Base-by-base conservation (phyloP, 92 coral and sea anemone species). In the Actinernus sp. region DNA sequence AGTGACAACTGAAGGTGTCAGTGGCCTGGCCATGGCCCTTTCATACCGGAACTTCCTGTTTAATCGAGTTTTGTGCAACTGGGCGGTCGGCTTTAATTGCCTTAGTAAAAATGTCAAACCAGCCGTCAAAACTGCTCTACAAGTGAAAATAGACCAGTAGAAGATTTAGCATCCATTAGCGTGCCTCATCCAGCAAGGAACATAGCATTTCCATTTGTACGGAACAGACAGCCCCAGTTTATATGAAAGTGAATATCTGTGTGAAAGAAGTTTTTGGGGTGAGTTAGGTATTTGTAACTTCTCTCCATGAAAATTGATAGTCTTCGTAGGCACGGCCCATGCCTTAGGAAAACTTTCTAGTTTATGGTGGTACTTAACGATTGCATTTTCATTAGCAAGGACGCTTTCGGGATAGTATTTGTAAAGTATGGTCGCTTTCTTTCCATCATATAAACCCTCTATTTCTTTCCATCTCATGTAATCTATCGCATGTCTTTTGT, bases 131-230 rank as follows among this genome's bases (percentile, higher is more conserved):
- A n/a, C n/a, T n/a, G n/a, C n/a, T n/a, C n/a, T n/a, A n/a, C n/a
- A n/a, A n/a, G n/a, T n/a, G n/a, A n/a, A n/a, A n/a, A n/a, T n/a
- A n/a, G n/a, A n/a, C n/a, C n/a, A n/a, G n/a, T n/a, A n/a, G n/a
- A n/a, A n/a, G n/a, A n/a, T 8, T 48, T 19, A 63, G 67, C 87
- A 71, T 2, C 68, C 68, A n/a, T 28, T 48, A 61, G 55, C 55
- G 21, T 51, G 51, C 49, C 65, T 36, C 17, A 91, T 19, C 81
- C 69, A 79, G 51, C 96, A 89, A 4, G 98, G 98, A 3, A 88
- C 58, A 85, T 82, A 93, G 47, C 98, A 93, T 48, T 93, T 88
- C 96, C 98, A 92, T 41, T 92, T 92, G 61, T 88, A 92, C 6
- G 98, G 98, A 24, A 82, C 43, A 2, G 84, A 82, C 6, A 84